Evolutionary conservation across 1,140 invertebrate species (phyloP), one percentile per base, ranked within the genome.

Genomic region (Nasonia longicornis): DNA sequence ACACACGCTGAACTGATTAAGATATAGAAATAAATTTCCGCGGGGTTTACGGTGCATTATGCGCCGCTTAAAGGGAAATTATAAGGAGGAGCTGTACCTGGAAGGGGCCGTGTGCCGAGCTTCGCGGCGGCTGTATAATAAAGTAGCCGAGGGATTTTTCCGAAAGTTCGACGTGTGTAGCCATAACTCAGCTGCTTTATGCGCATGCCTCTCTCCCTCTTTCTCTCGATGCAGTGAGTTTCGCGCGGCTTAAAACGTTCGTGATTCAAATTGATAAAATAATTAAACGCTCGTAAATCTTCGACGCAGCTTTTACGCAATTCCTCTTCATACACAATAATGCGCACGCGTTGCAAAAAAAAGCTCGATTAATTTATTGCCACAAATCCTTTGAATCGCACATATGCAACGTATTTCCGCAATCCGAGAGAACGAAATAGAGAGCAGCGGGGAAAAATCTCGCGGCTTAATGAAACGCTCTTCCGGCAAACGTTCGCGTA

Each of bases 1-100:
- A 35, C 1, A 31, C 26, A 26, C 26, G 26, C 66, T 11, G 31
- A 14, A 22, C 35, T 16, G 70, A 71, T 71, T 71, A 20, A 71
- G 70, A 71, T 22, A 38, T 38, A 71, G 35, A 31, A 71, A 71
- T 71, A 38, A 71, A 71, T 71, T 71, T 71, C 64, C 64, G 12
- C 11, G 11, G 26, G 14, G 10, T 31, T 67, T 67, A 29, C 64
- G 64, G 20, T n/a, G 52, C 52, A 58, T 58, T 58, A 58, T 58
- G 52, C 20, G 52, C 52, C 16, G 20, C 52, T 58, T 58, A 58
- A 58, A 58, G 52, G 16, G 20, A n/a, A 58, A 58, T 58, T 58
- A 58, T 58, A 58, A 58, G 52, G 52, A 58, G 52, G 52, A 35
- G 31, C 3, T 35, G n/a, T 7, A 16, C 16, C 52, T 58, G 52